These are phyloP conservation scores for Aromia moschata DNA, from an alignment of 2,888 invertebrate species.

Conservation along the genomic window DNA sequence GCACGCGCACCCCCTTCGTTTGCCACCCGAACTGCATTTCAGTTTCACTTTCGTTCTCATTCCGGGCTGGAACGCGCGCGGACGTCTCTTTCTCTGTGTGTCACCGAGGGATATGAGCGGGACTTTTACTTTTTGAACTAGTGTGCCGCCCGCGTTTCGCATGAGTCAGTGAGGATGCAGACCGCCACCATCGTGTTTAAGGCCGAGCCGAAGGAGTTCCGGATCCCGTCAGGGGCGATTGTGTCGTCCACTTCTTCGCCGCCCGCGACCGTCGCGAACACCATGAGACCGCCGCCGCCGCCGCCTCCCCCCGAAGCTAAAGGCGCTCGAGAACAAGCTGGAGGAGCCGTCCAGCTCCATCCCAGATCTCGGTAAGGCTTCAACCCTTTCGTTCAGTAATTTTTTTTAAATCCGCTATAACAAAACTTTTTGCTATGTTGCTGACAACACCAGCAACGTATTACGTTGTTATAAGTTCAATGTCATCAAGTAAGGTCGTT, in stretches of 20 bases:
- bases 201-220: conserved; percentile 58
- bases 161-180: conserved; percentile 69
- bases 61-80: conserved; percentile 48
- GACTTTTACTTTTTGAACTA: conserved; percentile 25
- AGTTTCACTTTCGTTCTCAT: conserved; percentile 63
- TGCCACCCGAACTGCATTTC: conserved; percentile 57
- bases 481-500: background rate
- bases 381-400: too few species aligned
- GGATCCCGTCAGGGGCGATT: conserved; percentile 56
- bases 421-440: too few species aligned
- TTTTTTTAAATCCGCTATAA: too few species aligned
- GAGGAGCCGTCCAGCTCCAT: conserved; percentile 90
- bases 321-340: conserved; percentile 61
- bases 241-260: conserved; percentile 58
- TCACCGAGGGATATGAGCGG: conserved; percentile 24
- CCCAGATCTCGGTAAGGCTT: conserved; percentile 83
- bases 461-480: background rate
- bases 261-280: conserved; percentile 60
- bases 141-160: conserved; percentile 69
- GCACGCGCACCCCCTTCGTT: conserved; percentile 61
- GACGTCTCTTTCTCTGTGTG: conserved; percentile 24
- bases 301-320: conserved; percentile 58
- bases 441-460: too few species aligned
- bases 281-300: conserved; percentile 68
- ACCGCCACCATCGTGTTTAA: conserved; percentile 65